Conservation (phyloP, 2,113 vertebrate genomes). For the Sorex fumeus region DNA sequence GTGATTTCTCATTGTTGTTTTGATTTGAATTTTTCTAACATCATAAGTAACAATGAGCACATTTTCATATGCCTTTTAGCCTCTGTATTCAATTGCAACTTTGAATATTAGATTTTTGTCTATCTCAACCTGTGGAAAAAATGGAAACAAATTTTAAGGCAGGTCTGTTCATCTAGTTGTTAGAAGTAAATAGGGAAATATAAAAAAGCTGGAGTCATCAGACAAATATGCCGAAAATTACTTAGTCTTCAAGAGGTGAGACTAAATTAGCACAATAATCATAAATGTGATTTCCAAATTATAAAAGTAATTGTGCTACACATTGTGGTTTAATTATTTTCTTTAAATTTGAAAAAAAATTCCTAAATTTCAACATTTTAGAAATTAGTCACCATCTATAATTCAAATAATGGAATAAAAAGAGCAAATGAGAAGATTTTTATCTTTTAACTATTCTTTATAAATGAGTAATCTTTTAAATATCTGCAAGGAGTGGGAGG, state of each 20-base stretch:
- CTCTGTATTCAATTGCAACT: constrained; percentile 18
- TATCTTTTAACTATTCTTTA: constrained; percentile 4
- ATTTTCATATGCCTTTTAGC: no score
- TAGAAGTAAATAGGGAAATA: neutral
- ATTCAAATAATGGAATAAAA: constrained; percentile 3
- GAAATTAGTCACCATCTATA: neutral
- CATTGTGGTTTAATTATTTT: neutral
- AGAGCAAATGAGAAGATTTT: neutral
- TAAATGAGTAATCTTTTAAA: neutral
- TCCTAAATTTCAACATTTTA: neutral
- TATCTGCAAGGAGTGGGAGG: neutral
- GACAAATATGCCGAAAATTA: neutral
- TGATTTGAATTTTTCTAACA: no score
- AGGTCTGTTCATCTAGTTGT: neutral
- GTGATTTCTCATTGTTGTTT: no score
- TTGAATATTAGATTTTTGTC: constrained; percentile 15
- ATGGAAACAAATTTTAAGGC: neutral
- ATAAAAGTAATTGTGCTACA: neutral
- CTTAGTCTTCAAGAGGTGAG: neutral
- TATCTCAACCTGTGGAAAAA: neutral
- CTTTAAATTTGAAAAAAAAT: constrained; percentile 38
- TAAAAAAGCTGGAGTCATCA: neutral
- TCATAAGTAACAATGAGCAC: no score
- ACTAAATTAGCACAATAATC: neutral
- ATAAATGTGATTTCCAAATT: neutral